Evolutionary conservation across 2,888 invertebrate species (phyloP).

Genomic region (Brachyptera putata): DNA sequence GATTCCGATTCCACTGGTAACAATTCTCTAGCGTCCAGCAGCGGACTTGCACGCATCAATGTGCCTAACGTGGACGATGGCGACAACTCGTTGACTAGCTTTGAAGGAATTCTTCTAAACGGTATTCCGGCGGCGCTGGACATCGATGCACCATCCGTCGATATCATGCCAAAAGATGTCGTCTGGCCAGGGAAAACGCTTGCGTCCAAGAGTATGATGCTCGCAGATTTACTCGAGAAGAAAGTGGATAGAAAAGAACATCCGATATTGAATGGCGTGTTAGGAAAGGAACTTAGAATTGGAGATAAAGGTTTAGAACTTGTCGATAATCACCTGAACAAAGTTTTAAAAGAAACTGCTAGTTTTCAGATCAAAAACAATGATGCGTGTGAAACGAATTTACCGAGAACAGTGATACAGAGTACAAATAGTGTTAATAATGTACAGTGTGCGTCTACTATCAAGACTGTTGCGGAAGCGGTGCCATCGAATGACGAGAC

Average conservation of each 20-base stretch:
- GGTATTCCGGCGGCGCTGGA: slow-evolving; percentile 51
- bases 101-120: slow-evolving; percentile 58
- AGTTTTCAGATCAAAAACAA: not conserved
- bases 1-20: slow-evolving; percentile 50
- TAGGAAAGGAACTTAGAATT: slow-evolving; percentile 54
- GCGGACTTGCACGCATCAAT: slow-evolving; percentile 46
- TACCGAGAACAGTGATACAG: slow-evolving; percentile 19
- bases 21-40: slow-evolving; percentile 56
- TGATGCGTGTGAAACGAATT: slow-evolving; percentile 4
- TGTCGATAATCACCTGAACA: slow-evolving; percentile 48
- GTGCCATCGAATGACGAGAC: not conserved
- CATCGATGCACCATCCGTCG: too few relatives aligned
- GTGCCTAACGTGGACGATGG: slow-evolving; percentile 53
- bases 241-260: slow-evolving; percentile 59
- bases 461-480: not conserved
- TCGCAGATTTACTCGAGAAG: slow-evolving; percentile 78
- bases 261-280: slow-evolving; percentile 54
- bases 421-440: slow-evolving; percentile 8
- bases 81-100: slow-evolving; percentile 59
- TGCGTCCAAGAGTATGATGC: slow-evolving; percentile 59
- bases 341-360: slow-evolving; percentile 24
- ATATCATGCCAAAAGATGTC: slow-evolving; percentile 44
- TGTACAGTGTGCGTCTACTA: not conserved
- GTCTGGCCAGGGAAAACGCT: slow-evolving; percentile 47
- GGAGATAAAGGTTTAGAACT: slow-evolving; percentile 57